Base-by-base conservation (phyloP, 2,888 invertebrate genomes). In the Drosophila antonietae region DNA sequence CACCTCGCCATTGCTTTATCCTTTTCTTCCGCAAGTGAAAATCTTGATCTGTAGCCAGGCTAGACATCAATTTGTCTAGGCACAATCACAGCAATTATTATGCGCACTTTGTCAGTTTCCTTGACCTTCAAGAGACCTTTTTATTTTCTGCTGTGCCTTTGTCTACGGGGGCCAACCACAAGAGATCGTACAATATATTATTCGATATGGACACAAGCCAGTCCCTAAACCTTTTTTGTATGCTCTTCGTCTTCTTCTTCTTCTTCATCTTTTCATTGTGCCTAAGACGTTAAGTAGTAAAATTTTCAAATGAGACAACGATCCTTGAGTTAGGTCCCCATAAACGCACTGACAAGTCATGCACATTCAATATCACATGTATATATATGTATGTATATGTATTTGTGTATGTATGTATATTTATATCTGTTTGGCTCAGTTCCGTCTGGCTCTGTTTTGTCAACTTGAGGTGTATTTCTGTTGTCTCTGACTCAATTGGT, bases 401-500 rank as follows among this genome's bases (percentile, higher is more conserved):
- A 35, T 20, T 20, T 20, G 20, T 12, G 12, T 12, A 28, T 7
- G 23, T n/a, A 9, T 20, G 12, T 33, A 14, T 41, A 44, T 15
- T 4, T 37, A 18, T 51, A 51, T 53, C 47, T 64, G 46, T 39
- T 46, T 66, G 15, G 52, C 52, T 53, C 52, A 33, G 35, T 46
- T 52, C 14, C 23, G 63, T 52, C 51, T 46, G 43, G 35, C n/a
- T 69, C 46, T 87, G 78, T 81, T 67, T 82, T 82, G 76, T 76
- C 80, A 79, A 81, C 81, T 87, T 80, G 85, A 71, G 80, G 78
- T 78, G 70, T 83, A 64, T 75, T 66, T 68, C 46, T 18, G 28
- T 55, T 64, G 56, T 69, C 61, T 68, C 78, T 88, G 83, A 88
- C 86, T 88, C 86, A 88, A 84, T 84, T 83, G 83, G 66, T 78